These are phyloP conservation scores for Erythrolamprus reginae DNA, from an alignment of 2,113 vertebrate species.

Conservation along the genomic window DNA sequence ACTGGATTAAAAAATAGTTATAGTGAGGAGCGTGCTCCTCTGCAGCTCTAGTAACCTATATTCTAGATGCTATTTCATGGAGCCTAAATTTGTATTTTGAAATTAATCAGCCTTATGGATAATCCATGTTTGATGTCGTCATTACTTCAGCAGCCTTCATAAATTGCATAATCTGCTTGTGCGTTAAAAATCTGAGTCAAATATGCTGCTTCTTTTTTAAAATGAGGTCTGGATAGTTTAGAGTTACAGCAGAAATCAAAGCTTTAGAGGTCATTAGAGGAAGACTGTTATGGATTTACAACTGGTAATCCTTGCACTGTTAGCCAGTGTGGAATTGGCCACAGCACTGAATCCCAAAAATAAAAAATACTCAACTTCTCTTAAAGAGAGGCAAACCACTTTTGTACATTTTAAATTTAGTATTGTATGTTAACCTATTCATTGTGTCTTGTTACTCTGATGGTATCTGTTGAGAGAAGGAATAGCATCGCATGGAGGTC, in stretches of 20 bases:
- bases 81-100: neutral
- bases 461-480: neutral
- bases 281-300: neutral
- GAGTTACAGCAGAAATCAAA: neutral
- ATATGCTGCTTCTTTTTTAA: neutral
- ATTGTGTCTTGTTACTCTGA: neutral
- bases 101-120: neutral
- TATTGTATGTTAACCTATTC: neutral
- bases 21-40: neutral
- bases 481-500: neutral
- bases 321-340: neutral
- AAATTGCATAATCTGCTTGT: neutral
- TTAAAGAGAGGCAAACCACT: neutral
- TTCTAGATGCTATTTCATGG: neutral
- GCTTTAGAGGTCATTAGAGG: neutral
- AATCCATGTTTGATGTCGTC: neutral
- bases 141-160: neutral
- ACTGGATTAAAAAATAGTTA: neutral
- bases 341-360: neutral
- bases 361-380: neutral
- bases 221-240: neutral
- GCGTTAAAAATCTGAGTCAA: neutral
- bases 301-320: neutral
- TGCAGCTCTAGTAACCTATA: neutral
- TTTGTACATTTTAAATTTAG: neutral